Conservation (phyloP, 1,140 invertebrate species). For the Neodiprion virginianus region DNA sequence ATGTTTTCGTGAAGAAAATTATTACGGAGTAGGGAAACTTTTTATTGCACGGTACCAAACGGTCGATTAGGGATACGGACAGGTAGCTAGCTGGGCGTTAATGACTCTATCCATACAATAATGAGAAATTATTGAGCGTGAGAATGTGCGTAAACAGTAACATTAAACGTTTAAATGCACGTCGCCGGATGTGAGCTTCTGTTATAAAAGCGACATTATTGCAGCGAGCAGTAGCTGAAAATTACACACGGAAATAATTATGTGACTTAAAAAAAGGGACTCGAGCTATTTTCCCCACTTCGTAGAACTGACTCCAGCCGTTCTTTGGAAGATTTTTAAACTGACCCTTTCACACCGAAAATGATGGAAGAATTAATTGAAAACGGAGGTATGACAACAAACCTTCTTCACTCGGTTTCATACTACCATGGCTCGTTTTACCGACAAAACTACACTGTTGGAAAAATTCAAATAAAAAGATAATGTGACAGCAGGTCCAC, state of each 20-base stretch:
- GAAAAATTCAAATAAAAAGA: no score
- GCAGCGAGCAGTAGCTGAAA: background rate
- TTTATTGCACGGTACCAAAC: background rate
- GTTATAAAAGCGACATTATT: background rate
- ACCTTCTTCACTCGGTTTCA: no score
- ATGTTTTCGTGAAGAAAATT: no score
- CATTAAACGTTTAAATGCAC: background rate
- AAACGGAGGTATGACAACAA: no score
- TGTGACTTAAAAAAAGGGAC: background rate
- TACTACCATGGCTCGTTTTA: no score
- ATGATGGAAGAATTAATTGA: no score
- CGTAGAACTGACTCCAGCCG: background rate
- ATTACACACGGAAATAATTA: slow-evolving; percentile 5
- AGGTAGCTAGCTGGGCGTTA: background rate
- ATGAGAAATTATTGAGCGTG: background rate
- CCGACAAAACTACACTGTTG: no score
- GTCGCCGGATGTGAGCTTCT: background rate
- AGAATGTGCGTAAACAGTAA: slow-evolving; percentile 3
- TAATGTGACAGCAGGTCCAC: no score
- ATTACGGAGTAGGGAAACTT: background rate
- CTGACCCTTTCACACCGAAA: no score
- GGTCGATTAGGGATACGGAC: background rate
- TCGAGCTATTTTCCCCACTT: background rate
- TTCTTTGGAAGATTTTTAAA: no score
- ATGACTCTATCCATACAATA: slow-evolving; percentile 3